These are phyloP conservation scores for Pomatorhinus ruficollis DNA, from an alignment of 2,113 vertebrate species.

Conservation along the genomic window DNA sequence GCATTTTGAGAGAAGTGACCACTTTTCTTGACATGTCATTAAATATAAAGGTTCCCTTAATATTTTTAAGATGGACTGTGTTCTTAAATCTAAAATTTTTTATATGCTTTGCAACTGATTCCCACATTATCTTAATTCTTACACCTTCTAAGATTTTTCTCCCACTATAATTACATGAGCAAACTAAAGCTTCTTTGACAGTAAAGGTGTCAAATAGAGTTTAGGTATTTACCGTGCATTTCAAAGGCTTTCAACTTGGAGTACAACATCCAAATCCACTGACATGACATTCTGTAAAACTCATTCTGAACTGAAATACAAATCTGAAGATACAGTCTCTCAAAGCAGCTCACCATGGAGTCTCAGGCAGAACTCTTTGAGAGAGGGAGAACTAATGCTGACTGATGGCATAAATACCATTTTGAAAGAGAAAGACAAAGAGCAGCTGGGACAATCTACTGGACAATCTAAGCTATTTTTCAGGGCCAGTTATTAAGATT, in stretches of 20 bases:
- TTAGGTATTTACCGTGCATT: neutral
- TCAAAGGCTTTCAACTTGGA: neutral
- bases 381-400: neutral
- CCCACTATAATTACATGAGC: neutral
- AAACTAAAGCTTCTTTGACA: neutral
- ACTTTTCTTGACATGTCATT: rapidly evolving
- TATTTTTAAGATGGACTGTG: neutral
- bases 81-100: neutral
- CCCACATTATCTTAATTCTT: neutral
- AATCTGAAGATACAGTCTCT: neutral
- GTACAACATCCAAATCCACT: neutral
- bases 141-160: neutral
- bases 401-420: neutral
- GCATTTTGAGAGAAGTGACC: neutral
- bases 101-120: neutral
- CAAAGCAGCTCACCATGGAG: neutral
- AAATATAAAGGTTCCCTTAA: neutral
- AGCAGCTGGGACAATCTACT: neutral
- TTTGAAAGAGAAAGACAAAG: neutral
- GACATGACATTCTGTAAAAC: neutral
- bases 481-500: neutral
- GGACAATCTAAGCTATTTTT: neutral
- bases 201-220: neutral
- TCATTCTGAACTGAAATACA: neutral
- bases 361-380: rapidly evolving